A percentile compares a stretch with the other conserved stretches of the same genome.
Evolutionary conservation across 2,888 invertebrate species (phyloP).

Genomic region (Pheosia tremula): DNA sequence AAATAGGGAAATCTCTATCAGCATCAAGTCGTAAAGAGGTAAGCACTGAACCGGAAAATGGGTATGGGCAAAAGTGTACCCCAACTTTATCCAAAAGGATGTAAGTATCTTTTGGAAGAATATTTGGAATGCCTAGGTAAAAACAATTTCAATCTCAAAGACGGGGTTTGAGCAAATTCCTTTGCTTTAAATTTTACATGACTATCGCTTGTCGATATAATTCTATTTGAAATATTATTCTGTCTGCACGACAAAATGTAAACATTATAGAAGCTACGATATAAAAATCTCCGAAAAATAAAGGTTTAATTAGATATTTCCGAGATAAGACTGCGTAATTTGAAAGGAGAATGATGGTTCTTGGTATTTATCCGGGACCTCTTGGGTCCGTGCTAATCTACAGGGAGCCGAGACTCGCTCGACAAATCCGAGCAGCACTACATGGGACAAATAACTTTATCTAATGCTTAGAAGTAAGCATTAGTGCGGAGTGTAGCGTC

Average conservation of each 20-base stretch:
- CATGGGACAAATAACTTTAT: constrained; percentile 74
- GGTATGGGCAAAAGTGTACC: constrained; percentile 43
- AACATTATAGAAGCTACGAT: neutral
- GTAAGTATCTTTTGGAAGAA: constrained; percentile 34
- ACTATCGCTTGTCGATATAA: constrained; percentile 11
- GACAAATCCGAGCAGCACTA: constrained; percentile 69
- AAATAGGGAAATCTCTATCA: constrained; percentile 41
- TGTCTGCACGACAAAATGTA: neutral
- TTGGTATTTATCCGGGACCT: constrained; percentile 48
- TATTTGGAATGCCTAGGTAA: constrained; percentile 40
- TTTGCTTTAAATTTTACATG: constrained; percentile 21
- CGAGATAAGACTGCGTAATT: constrained; percentile 40
- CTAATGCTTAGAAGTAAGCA: constrained; percentile 74
- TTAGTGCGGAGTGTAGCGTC: constrained; percentile 71
- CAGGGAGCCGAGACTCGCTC: constrained; percentile 46
- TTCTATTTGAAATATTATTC: constrained; percentile 1
- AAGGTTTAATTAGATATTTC: constrained; percentile 37
- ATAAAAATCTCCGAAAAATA: constrained; percentile 21
- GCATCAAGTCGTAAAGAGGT: constrained; percentile 43
- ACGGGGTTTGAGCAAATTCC: constrained; percentile 20
- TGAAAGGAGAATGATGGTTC: constrained; percentile 46
- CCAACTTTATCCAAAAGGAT: constrained; percentile 43
- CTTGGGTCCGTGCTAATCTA: constrained; percentile 51
- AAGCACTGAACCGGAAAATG: constrained; percentile 48
- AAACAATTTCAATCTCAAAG: constrained; percentile 37